Evolutionary conservation across 2,113 vertebrate genomes (phyloP), one percentile per base, ranked within the genome.

Genomic region (Poicephalus meyeri): DNA sequence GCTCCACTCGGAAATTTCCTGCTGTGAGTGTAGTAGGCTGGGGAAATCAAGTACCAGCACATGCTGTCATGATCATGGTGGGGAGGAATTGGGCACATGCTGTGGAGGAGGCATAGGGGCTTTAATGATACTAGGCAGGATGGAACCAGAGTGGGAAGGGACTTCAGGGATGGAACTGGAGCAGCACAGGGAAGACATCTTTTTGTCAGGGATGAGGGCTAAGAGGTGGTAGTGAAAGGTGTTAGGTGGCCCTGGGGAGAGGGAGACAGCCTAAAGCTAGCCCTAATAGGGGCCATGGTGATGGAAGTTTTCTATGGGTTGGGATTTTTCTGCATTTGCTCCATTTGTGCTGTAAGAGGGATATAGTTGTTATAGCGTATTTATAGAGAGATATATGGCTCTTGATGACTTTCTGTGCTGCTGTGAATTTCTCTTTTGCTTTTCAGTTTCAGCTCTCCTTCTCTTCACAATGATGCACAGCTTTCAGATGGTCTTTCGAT

Each of bases 61-160:
- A 15, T 2, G 4, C 26, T 42, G 23, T 28, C 35, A 64, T 10
- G 2, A 6, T 46, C 28, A 2, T 14, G 10, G 19, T 14, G 20
- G 28, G 69, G 16, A 85, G 11, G 33, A 89, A 26, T 28, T 0
- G 0, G 20, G 25, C 49, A 33, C 4, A 3, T 0, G 1, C 2
- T 2, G 4, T 0, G 3, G 44, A 66, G 17, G 28, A 66, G 16
- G 5, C 28, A 42, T 3, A 53, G 58, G 11, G n/a, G 16, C 19
- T 66, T 61, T 15, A 35, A 28, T 46, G 41, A 17, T 83, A 21
- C 44, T 66, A 72, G 16, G 35, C 35, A n/a, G 33, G 46, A 44
- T 81, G 50, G 29, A 14, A 26, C 9, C 8, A 16, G 65, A 8
- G 24, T n/a, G n/a, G 23, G n/a, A 50, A 28, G 19, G 7, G 23